Evolutionary conservation across 2,113 vertebrate species (phyloP).

Genomic region (Pelvicachromis taeniatus): DNA sequence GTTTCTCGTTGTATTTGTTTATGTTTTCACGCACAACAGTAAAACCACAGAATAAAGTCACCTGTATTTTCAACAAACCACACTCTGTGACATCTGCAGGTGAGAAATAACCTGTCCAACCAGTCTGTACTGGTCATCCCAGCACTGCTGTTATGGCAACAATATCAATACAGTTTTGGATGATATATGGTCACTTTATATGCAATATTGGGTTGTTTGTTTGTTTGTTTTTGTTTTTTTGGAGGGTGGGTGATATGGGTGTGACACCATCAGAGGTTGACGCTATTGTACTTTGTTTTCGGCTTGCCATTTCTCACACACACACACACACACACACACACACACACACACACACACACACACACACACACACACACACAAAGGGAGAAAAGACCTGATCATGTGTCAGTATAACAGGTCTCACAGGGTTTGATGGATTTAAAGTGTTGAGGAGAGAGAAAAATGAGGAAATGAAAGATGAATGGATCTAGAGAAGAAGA

Average conservation of each 20-base stretch:
- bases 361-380: neutral
- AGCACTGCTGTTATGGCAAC: constrained; percentile 21
- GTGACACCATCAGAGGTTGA: neutral
- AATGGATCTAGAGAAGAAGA: neutral
- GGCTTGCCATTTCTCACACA: neutral
- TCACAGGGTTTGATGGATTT: neutral
- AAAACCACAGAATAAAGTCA: neutral
- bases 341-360: neutral
- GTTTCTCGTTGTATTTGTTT: neutral
- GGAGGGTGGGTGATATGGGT: neutral
- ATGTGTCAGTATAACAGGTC: constrained; percentile 20
- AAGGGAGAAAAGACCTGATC: neutral
- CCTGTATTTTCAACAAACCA: neutral
- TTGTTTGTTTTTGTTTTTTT: neutral
- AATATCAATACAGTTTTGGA: neutral
- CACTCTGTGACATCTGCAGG: neutral
- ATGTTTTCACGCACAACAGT: neutral
- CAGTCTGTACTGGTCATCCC: constrained; percentile 37
- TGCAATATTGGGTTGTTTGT: neutral
- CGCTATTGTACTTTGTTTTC: constrained; percentile 1
- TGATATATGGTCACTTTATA: neutral
- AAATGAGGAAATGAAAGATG: neutral
- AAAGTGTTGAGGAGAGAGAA: neutral
- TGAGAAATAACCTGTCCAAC: constrained; percentile 23
- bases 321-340: neutral